Evolutionary conservation across 2,888 invertebrate genomes (phyloP).

Genomic region (Chouioia cunea): DNA sequence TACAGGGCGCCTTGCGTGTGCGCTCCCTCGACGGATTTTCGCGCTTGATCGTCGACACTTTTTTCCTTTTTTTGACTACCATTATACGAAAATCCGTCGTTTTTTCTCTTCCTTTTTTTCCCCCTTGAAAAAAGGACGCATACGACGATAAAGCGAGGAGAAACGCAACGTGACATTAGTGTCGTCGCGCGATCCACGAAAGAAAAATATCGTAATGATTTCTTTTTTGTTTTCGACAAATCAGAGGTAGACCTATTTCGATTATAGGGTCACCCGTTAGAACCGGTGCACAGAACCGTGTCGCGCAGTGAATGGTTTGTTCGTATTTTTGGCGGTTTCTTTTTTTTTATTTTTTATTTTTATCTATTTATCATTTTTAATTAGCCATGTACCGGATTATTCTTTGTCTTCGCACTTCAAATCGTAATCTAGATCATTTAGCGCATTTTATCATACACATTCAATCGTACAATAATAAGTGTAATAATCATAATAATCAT

Average conservation of each 20-base stretch:
- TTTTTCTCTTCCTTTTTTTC: constrained; percentile 43
- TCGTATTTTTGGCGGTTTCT: constrained; percentile 26
- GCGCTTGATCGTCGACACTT: not conserved
- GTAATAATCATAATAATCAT: constrained; percentile 53
- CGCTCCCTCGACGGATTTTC: constrained; percentile 50
- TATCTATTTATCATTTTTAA: constrained; percentile 24
- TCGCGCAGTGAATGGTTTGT: constrained; percentile 65
- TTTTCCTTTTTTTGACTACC: constrained; percentile 41
- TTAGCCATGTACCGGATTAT: constrained; percentile 63
- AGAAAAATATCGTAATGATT: constrained; percentile 40
- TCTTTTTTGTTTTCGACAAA: constrained; percentile 41
- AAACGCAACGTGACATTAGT: constrained; percentile 48
- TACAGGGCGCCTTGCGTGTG: constrained; percentile 50
- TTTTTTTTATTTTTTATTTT: not conserved
- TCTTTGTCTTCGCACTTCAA: constrained; percentile 55
- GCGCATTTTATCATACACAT: constrained; percentile 56
- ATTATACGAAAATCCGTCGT: constrained; percentile 46
- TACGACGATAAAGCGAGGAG: constrained; percentile 49
- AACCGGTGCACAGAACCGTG: constrained; percentile 62
- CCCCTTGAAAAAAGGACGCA: constrained; percentile 40
- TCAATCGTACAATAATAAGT: constrained; percentile 50
- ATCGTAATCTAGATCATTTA: constrained; percentile 61
- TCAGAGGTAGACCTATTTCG: constrained; percentile 49
- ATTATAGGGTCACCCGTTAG: constrained; percentile 55
- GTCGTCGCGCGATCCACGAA: constrained; percentile 50